These are phyloP conservation scores for Manis pentadactyla DNA, from an alignment of 2,797 vertebrate species.

Conservation along the genomic window DNA sequence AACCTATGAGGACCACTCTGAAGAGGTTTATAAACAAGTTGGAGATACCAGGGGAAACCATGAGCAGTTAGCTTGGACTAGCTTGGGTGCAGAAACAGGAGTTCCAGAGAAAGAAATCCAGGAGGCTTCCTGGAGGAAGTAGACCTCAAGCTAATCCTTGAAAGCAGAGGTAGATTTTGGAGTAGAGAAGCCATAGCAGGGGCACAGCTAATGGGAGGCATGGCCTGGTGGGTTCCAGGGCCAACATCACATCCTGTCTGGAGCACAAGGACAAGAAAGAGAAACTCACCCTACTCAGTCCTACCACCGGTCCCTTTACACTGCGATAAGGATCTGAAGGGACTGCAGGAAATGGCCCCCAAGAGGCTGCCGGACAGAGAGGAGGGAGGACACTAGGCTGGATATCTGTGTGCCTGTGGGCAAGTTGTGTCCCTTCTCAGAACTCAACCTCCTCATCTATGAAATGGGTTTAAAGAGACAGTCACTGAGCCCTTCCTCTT, in stretches of 20 bases:
- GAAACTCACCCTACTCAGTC: background rate
- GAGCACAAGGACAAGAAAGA: background rate
- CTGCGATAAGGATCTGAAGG: background rate
- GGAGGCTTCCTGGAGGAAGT: slow-evolving; percentile 24
- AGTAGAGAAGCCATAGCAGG: background rate
- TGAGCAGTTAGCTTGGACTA: background rate
- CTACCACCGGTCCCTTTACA: background rate
- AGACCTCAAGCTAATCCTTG: too few relatives aligned
- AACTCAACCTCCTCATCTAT: background rate
- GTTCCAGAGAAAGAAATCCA: background rate
- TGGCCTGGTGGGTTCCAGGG: background rate
- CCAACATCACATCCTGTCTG: background rate
- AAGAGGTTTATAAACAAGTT: background rate
- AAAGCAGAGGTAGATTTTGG: background rate
- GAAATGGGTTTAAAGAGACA: background rate
- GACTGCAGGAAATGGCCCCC: too few relatives aligned
- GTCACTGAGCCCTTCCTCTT: background rate
- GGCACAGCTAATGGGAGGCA: background rate
- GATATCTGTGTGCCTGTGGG: background rate
- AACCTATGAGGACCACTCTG: background rate
- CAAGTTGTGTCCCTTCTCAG: background rate
- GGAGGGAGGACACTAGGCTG: background rate
- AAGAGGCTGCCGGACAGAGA: background rate
- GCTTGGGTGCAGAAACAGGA: background rate
- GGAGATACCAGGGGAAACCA: background rate